Conservation (phyloP, 2,113 vertebrate species). For the Oryctolagus cuniculus region DNA sequence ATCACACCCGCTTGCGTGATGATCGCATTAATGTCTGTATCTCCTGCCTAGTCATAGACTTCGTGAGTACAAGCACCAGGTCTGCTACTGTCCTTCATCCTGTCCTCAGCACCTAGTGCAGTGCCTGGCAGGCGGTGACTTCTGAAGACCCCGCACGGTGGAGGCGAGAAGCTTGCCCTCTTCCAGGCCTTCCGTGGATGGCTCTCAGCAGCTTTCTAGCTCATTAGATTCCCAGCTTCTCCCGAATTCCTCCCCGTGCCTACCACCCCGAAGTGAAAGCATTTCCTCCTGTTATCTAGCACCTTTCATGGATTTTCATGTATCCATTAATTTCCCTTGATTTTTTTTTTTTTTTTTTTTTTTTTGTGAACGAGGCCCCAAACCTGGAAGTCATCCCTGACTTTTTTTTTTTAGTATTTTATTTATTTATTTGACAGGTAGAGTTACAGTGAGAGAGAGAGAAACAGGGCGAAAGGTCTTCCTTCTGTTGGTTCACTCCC, state of each 20-base stretch:
- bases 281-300: background rate
- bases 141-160: background rate
- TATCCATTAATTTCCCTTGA: background rate
- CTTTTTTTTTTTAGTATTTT: too few relatives aligned
- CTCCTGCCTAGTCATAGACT: background rate
- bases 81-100: background rate
- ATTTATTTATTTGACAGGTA: too few relatives aligned
- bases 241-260: background rate
- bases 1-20: constrained; percentile 1
- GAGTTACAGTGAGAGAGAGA: too few relatives aligned
- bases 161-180: background rate
- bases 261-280: background rate
- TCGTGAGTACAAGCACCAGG: background rate
- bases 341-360: background rate
- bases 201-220: background rate
- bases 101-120: background rate
- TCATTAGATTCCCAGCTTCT: background rate
- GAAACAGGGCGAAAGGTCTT: too few relatives aligned
- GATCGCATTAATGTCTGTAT: background rate
- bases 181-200: background rate
- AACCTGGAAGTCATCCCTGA: background rate
- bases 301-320: background rate
- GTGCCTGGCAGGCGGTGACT: background rate
- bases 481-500: too few relatives aligned
- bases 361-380: background rate